Percentiles rank a stretch among this genome's conserved stretches.
Conservation (phyloP, 2,888 invertebrate species). For the Pollenia labialis region DNA sequence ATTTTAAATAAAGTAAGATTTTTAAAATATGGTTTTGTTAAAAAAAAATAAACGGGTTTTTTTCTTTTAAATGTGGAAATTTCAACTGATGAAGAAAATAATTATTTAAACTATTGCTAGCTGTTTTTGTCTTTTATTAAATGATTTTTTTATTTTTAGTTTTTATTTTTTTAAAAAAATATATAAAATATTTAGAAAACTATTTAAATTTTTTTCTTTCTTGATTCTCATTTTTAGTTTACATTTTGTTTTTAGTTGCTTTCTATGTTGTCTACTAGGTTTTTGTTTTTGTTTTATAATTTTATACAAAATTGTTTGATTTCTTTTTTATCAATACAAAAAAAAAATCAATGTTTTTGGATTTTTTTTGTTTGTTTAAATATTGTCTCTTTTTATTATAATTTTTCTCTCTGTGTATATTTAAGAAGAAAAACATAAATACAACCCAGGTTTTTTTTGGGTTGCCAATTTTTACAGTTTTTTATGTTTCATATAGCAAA, state of each 20-base stretch:
- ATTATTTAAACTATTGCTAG: constrained; percentile 56
- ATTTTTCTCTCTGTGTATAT: constrained; percentile 43
- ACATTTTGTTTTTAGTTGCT: constrained; percentile 68
- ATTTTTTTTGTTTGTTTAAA: constrained; percentile 50
- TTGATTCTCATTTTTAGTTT: constrained; percentile 60
- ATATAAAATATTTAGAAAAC: constrained; percentile 73
- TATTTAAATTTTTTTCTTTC: constrained; percentile 62
- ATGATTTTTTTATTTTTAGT: constrained; percentile 56
- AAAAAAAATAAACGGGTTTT: background rate
- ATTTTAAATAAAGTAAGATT: constrained; percentile 58
- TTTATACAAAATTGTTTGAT: constrained; percentile 72
- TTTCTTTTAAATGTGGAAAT: constrained; percentile 28
- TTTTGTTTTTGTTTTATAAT: constrained; percentile 61
- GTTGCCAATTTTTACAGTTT: constrained; percentile 46
- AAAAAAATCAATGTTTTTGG: constrained; percentile 52
- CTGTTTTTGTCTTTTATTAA: constrained; percentile 64
- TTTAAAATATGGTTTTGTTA: background rate
- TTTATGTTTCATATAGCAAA: constrained; percentile 60
- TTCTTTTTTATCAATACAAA: constrained; percentile 65
- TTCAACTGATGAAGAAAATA: constrained; percentile 51
- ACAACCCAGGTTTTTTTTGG: constrained; percentile 24
- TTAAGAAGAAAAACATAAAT: constrained; percentile 17
- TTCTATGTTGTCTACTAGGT: constrained; percentile 57
- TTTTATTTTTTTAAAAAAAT: constrained; percentile 70
- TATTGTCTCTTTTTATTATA: constrained; percentile 65